Base-by-base conservation (phyloP, 2,797 vertebrate genomes). In the Mus spretus region DNA sequence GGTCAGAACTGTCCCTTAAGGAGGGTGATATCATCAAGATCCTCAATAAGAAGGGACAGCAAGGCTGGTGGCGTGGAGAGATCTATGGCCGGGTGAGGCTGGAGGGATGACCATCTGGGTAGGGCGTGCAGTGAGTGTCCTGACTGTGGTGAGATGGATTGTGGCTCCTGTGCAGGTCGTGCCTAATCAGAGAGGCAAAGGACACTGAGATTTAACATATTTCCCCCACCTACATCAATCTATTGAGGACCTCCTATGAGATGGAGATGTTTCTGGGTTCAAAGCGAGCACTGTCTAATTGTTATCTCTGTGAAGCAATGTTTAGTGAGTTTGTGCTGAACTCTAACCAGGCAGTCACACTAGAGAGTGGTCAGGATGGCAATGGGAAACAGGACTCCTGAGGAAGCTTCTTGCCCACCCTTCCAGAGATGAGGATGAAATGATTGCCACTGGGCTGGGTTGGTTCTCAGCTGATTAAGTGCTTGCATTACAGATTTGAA, bases 11-110 rank as follows among this genome's bases (percentile, higher is more conserved):
- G 88, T 99, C 99, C 0, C 98, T 99, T 87, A 98, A 98, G 15
- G 99, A 99, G 78, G 99, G 99, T 0, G 99, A 99, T 98, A 98
- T 99, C 65, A 99, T 99, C 97, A 99, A 99, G 80, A 99, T 99
- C 97, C 98, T 99, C 89, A 99, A 98, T 96, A 99, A 99, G 98
- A 99, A 99, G 94, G 99, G 99, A 3, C 99, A 99, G 83, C 99
- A 98, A 0, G 99, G 99, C 87, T 99, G 99, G 99, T 99, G 99
- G 99, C 99, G 99, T 96, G 99, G 99, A 77, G 99, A 99, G 96
- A 99, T 99, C 94, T 99, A 99, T 0, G 99, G 99, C 72, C 98
- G 99, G 99, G 99, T 99, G 97, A 98, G 98, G 4, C 63, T 61
- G 99, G 99, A 26, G 97, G 99, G 98, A 50, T 24, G 44, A 11